Base-by-base conservation (phyloP, 2,888 invertebrate species). In the Hermaeophaga mercurialis region DNA sequence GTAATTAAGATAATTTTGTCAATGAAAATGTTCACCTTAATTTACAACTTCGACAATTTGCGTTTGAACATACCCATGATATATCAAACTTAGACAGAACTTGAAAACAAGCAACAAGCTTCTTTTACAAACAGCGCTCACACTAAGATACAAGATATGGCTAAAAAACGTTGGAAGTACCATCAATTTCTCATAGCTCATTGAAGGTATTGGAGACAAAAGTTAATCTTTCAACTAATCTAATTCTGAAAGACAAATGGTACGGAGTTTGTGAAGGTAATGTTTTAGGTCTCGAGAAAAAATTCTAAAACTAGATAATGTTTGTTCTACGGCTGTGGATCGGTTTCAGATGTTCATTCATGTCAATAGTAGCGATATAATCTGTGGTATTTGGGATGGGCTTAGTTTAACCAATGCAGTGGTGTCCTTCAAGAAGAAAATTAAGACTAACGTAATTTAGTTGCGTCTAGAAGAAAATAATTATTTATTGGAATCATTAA, bases 301-400 rank as follows among this genome's bases (percentile, higher is more conserved):
- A 58, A 59, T 53, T 57, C 55, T 58, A 47, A 59, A 57, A 56
- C 58, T 56, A 64, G 64, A 64, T 64, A 66, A 66, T 58, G 59
- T 63, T 63, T 49, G 46, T 56, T 58, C 47, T 52, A 61, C 47
- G 59, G 59, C 57, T 55, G 57, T 50, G 60, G 64, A 67, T 67
- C 65, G 61, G 63, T 64, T 65, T 66, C 66, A 64, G 64, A 65
- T 66, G 67, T 68, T 65, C 67, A 66, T 66, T 68, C 67, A 67
- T 67, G 66, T 65, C 66, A 64, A 66, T 65, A 61, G 63, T 49
- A 50, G 46, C 55, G 69, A 69, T 69, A 66, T 60, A 53, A 69
- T 69, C 69, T 65, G 50, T 43, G 66, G 65, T 65, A 66, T 69
- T 69, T 66, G 66, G 69, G 69, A 67, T 66, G 62, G 67, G 67